A percentile compares a stretch with the other conserved stretches of the same genome.
Conservation (phyloP, 37 sponge, comb jelly and placozoan species). For the Ephydatia muelleri region DNA sequence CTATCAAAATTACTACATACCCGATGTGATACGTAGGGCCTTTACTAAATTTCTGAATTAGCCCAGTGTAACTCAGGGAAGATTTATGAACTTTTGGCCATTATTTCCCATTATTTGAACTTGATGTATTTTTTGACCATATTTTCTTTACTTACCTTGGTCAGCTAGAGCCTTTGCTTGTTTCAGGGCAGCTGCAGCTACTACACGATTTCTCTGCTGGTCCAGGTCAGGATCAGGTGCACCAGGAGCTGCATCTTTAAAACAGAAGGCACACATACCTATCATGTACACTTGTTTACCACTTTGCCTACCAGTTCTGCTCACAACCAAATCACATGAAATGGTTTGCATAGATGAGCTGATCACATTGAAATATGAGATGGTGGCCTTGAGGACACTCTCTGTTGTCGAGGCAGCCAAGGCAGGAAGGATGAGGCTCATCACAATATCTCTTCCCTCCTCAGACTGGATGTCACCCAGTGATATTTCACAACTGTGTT, state of each 20-base stretch:
- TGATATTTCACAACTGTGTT: constrained; percentile 57
- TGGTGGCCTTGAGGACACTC: constrained; percentile 28
- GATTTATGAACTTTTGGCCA: too few species aligned
- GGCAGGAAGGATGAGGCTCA: constrained; percentile 73
- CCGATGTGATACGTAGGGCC: too few species aligned
- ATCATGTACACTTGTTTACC: too few species aligned
- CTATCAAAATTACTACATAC: too few species aligned
- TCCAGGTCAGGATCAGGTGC: constrained; percentile 48
- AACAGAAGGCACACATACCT: neutral
- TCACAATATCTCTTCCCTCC: constrained; percentile 83
- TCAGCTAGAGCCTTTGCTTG: constrained; percentile 72
- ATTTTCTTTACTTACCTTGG: constrained; percentile 12
- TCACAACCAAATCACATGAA: constrained; percentile 32
- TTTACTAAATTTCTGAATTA: too few species aligned
- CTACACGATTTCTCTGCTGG: constrained; percentile 71
- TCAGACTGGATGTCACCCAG: constrained; percentile 93
- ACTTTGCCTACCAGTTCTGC: constrained; percentile 27
- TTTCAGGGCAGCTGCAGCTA: constrained; percentile 62
- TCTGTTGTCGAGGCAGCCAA: constrained; percentile 14
- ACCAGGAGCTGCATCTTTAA: constrained; percentile 45
- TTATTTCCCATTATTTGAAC: too few species aligned
- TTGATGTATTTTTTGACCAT: too few species aligned
- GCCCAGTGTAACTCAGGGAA: too few species aligned
- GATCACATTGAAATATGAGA: constrained; percentile 90
- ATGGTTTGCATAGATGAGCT: constrained; percentile 64